Percentiles rank a stretch among this genome's conserved stretches.
Conservation (phyloP, 2,888 invertebrate species). For the Phragmatobia fuliginosa region DNA sequence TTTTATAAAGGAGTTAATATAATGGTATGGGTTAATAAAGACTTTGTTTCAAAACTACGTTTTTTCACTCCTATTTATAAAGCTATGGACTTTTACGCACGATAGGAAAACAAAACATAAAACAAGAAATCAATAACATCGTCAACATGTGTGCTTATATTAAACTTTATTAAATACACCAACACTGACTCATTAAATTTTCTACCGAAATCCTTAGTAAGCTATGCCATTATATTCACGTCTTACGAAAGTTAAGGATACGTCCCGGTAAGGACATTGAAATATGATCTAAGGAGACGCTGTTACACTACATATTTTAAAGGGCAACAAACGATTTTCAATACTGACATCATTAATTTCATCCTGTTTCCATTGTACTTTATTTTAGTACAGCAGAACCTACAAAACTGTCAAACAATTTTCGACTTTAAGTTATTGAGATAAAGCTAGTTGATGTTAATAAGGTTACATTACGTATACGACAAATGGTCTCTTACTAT, state of each 20-base stretch:
- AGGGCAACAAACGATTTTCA: constrained; percentile 76
- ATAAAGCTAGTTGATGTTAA: constrained; percentile 44
- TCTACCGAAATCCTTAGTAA: constrained; percentile 20
- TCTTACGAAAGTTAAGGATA: constrained; percentile 30
- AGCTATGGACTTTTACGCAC: neutral
- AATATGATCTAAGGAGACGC: constrained; percentile 57
- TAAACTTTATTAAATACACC: neutral
- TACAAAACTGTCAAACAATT: constrained; percentile 36
- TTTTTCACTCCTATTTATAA: too few relatives aligned
- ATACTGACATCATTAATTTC: constrained; percentile 76
- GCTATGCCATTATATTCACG: constrained; percentile 41
- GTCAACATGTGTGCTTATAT: neutral
- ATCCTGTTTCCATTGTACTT: constrained; percentile 59
- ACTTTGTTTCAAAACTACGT: too few relatives aligned
- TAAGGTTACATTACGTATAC: constrained; percentile 48
- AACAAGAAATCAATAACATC: neutral
- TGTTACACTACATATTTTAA: constrained; percentile 62
- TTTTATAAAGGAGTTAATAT: too few relatives aligned
- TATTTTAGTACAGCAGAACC: constrained; percentile 18
- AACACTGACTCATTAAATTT: constrained; percentile 13
- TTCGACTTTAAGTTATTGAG: constrained; percentile 45
- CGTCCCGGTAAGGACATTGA: constrained; percentile 49
- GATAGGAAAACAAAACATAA: neutral
- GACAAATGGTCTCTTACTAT: constrained; percentile 72
- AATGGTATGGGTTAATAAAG: too few relatives aligned